These are phyloP conservation scores for Tetragnatha versicolor DNA, from an alignment of 1,140 invertebrate species.

Conservation along the genomic window DNA sequence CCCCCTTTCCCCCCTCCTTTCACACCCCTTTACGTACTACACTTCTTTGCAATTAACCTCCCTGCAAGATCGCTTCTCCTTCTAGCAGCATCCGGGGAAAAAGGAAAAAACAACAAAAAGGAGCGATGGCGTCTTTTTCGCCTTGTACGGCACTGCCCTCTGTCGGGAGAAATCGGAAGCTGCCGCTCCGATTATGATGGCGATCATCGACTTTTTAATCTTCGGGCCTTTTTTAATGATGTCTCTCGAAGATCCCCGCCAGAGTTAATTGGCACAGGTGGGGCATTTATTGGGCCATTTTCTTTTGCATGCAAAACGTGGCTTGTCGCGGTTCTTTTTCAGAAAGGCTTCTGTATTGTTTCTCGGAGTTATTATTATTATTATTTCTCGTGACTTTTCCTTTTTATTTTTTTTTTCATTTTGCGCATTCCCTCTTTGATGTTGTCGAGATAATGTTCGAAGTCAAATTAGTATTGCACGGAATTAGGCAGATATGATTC, in stretches of 20 bases:
- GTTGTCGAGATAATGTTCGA: too few relatives aligned
- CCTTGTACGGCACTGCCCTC: slow-evolving; percentile 34
- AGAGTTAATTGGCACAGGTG: slow-evolving; percentile 41
- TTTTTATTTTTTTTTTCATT: too few relatives aligned
- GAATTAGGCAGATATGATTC: too few relatives aligned
- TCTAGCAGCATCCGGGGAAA: not conserved
- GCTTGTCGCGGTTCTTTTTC: not conserved
- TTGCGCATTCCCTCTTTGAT: too few relatives aligned
- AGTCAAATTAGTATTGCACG: too few relatives aligned
- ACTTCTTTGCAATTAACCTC: slow-evolving; percentile 7
- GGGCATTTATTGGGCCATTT: slow-evolving; percentile 28
- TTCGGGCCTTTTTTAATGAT: slow-evolving; percentile 39
- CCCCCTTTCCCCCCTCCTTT: not conserved
- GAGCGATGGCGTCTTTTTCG: not conserved
- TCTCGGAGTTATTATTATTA: not conserved
- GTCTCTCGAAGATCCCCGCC: slow-evolving; percentile 25
- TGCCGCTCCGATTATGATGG: slow-evolving; percentile 24
- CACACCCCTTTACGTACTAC: not conserved
- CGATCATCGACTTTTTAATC: slow-evolving; percentile 34
- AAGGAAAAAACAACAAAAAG: not conserved
- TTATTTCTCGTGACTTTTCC: not conserved
- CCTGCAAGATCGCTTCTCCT: slow-evolving; percentile 1
- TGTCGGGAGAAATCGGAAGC: slow-evolving; percentile 6
- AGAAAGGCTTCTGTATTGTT: not conserved
- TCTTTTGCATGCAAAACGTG: not conserved